Percentiles rank a stretch among this genome's conserved stretches.
Evolutionary conservation across 1,140 invertebrate species (phyloP).

Genomic region (Hyphantria cunea): DNA sequence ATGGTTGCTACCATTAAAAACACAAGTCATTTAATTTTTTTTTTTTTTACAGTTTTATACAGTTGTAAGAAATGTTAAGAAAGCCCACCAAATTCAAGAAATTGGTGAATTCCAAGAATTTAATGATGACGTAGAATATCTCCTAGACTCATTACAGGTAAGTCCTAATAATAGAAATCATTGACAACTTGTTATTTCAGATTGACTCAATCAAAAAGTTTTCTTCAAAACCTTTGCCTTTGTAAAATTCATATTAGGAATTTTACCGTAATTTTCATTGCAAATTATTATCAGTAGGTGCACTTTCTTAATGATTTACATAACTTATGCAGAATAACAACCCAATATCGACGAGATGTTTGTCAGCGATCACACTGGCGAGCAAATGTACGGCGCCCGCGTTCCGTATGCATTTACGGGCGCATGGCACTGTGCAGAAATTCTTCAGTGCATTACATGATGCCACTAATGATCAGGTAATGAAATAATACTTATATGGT

Average conservation of each 20-base stretch:
- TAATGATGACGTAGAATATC: constrained; percentile 98
- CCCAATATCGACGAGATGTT: constrained; percentile 93
- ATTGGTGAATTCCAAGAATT: constrained; percentile 99
- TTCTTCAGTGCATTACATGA: constrained; percentile 97
- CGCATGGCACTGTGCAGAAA: constrained; percentile 97
- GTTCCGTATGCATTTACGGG: constrained; percentile 97
- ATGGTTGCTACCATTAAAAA: too few species aligned
- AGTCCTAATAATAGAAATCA: not conserved
- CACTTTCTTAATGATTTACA: too few species aligned
- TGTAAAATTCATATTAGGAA: too few species aligned
- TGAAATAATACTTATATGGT: constrained; percentile 16
- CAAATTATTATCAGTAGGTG: too few species aligned
- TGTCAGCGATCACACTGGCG: constrained; percentile 95
- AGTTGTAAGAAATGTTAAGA: constrained; percentile 97
- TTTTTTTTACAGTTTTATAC: constrained; percentile 89
- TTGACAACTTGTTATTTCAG: too few species aligned
- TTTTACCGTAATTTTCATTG: too few species aligned
- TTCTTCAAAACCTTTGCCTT: too few species aligned
- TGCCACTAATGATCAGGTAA: constrained; percentile 93
- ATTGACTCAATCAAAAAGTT: too few species aligned
- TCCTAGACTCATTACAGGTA: constrained; percentile 93
- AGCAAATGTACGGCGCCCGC: constrained; percentile 97
- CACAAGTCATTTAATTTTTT: constrained; percentile 1
- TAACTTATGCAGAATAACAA: constrained; percentile 89
- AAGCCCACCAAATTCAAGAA: constrained; percentile 98